Conservation (phyloP, 2,113 vertebrate species). For the Pitta sordida region DNA sequence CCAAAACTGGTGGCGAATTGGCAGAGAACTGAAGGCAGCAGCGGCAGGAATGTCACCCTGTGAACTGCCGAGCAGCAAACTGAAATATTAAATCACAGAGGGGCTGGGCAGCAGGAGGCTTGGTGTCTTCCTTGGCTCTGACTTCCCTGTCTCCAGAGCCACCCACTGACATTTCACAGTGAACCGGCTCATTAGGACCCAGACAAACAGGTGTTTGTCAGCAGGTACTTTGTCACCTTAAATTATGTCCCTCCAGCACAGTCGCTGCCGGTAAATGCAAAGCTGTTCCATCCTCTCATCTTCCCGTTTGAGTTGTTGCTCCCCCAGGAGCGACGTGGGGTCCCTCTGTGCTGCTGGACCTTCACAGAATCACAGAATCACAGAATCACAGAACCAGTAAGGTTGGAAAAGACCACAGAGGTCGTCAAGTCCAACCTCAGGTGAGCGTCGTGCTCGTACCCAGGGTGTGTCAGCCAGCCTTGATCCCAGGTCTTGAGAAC, state of each 20-base stretch:
- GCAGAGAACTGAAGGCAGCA: accelerated
- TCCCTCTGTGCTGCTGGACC: background rate
- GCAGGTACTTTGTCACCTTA: background rate
- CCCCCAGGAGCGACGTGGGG: accelerated
- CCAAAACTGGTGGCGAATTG: background rate
- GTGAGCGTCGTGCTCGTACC: accelerated
- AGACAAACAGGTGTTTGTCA: background rate
- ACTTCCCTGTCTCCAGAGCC: background rate
- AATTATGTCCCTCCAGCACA: background rate
- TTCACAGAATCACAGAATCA: too few relatives aligned
- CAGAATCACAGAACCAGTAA: too few relatives aligned
- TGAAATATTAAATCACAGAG: background rate
- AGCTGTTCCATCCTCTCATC: accelerated
- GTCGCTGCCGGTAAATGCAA: background rate
- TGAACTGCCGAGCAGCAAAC: background rate
- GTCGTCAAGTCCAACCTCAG: too few relatives aligned
- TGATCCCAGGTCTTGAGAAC: accelerated
- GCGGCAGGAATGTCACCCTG: background rate
- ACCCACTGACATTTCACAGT: accelerated
- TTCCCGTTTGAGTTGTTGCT: accelerated
- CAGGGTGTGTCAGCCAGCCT: accelerated
- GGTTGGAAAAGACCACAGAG: too few relatives aligned
- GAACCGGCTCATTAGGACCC: background rate
- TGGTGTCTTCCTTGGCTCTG: background rate
- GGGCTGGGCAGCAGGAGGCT: background rate